These are phyloP conservation scores for Hymenochirus boettgeri DNA, from an alignment of 2,113 vertebrate species.

Conservation along the genomic window DNA sequence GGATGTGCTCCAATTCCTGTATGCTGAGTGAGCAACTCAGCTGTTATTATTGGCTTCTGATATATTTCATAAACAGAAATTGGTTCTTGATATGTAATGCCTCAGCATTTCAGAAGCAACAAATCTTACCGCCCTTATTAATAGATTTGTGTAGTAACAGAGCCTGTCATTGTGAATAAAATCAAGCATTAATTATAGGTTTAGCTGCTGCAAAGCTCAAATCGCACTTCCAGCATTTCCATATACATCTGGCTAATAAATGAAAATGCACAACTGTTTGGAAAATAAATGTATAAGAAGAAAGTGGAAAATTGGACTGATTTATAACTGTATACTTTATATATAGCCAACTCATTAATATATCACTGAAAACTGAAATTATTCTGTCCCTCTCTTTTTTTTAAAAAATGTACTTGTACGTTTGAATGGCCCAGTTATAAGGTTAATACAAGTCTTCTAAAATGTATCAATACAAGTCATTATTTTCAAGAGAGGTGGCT, in stretches of 20 bases:
- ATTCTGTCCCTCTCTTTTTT: no score
- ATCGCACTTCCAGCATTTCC: slow-evolving; percentile 26
- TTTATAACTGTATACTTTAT: no score
- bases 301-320: no score
- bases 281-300: no score
- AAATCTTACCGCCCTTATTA: not conserved
- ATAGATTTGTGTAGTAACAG: slow-evolving; percentile 13
- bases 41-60: slow-evolving; percentile 41
- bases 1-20: slow-evolving; percentile 26
- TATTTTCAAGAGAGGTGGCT: no score
- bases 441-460: no score
- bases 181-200: slow-evolving; percentile 36
- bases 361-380: no score
- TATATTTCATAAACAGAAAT: slow-evolving; percentile 41
- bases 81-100: slow-evolving; percentile 29
- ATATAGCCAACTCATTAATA: no score
- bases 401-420: no score
- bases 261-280: not conserved
- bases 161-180: slow-evolving; percentile 22
- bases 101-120: slow-evolving; percentile 7
- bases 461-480: no score
- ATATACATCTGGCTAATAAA: slow-evolving; percentile 26
- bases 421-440: no score
- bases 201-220: slow-evolving; percentile 20
- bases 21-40: slow-evolving; percentile 32